phyloP scores from a whole-genome alignment of 2,888 invertebrate species.

The Carterocephalus palaemon region DNA sequence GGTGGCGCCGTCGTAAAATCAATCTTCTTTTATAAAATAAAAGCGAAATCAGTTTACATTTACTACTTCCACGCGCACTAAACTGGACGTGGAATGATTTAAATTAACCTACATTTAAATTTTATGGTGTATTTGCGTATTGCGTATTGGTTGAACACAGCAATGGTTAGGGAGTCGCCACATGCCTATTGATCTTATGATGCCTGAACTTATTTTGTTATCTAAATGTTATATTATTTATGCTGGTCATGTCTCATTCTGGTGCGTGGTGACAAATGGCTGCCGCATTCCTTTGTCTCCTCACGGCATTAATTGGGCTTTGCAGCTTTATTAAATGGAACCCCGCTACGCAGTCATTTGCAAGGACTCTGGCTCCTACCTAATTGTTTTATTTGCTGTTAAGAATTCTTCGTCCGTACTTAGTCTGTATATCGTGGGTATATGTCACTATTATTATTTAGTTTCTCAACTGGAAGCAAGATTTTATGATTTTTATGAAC shows the following conservation, averaged over 20 bases:
- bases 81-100: constrained; percentile 33
- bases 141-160: neutral
- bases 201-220: constrained; percentile 56
- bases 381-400: too few species aligned
- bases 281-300: constrained; percentile 68
- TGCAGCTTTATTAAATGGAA: constrained; percentile 39
- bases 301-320: constrained; percentile 53
- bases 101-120: constrained; percentile 38
- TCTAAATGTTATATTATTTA: constrained; percentile 63
- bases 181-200: constrained; percentile 45
- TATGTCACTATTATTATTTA: too few species aligned
- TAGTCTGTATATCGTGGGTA: too few species aligned
- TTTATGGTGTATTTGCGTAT: neutral
- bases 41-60: constrained; percentile 28
- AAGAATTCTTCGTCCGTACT: too few species aligned
- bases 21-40: constrained; percentile 33
- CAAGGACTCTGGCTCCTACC: constrained; percentile 9
- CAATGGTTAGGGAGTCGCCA: constrained; percentile 1
- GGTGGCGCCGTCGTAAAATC: constrained; percentile 18
- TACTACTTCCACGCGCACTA: constrained; percentile 15
- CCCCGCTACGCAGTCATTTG: constrained; percentile 29
- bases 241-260: constrained; percentile 54
- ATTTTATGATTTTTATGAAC: too few species aligned
- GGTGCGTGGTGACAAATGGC: constrained; percentile 60
- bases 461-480: too few species aligned